Conservation (phyloP, 2,113 vertebrate species). For the Coptodon bakossiorum region DNA sequence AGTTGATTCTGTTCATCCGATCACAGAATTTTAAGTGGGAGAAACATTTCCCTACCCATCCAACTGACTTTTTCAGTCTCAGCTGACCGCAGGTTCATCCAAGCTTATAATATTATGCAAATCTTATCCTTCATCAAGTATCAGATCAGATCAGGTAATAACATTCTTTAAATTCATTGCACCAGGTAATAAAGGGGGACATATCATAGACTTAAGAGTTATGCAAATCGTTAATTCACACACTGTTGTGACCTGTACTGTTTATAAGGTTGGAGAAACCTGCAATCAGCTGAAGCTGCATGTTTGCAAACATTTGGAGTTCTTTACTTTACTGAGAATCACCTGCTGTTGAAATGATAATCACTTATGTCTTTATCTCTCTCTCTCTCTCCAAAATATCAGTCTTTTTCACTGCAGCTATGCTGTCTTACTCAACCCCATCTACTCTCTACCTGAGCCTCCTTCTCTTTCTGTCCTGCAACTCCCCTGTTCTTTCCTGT, state of each 20-base stretch:
- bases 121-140: background rate
- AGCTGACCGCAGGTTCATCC: background rate
- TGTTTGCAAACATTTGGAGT: background rate
- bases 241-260: background rate
- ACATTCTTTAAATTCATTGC: too few relatives aligned
- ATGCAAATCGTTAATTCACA: background rate
- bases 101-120: background rate
- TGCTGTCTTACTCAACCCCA: too few relatives aligned
- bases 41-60: fast-evolving
- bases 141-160: too few relatives aligned
- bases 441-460: too few relatives aligned
- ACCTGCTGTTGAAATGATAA: background rate
- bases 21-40: background rate
- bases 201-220: too few relatives aligned
- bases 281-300: background rate
- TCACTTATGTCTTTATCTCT: fast-evolving
- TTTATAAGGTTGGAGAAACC: background rate
- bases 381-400: background rate
- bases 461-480: too few relatives aligned
- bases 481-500: too few relatives aligned
- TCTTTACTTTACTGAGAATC: background rate
- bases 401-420: background rate
- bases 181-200: too few relatives aligned
- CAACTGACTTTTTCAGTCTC: background rate
- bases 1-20: background rate